Evolutionary conservation across 1,140 invertebrate genomes (phyloP), one percentile per base, ranked within the genome.

Genomic region (Hylaeus anthracinus): DNA sequence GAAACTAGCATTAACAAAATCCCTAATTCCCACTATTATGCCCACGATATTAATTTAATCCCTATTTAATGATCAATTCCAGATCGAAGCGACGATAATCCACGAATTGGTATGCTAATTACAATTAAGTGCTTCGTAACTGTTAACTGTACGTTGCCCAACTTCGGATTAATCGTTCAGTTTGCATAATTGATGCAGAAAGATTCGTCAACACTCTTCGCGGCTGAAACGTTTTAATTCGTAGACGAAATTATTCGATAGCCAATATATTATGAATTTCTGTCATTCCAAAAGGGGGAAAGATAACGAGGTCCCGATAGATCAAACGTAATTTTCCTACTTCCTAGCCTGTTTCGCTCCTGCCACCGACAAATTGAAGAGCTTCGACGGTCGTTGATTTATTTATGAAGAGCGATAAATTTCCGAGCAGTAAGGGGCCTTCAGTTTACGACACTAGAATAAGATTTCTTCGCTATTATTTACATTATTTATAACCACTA

Each of bases 41-140:
- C 26, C 26, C 26, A 26, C 26, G 26, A 26, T n/a, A n/a, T n/a
- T n/a, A n/a, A n/a, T n/a, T n/a, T n/a, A n/a, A n/a, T n/a, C n/a
- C n/a, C n/a, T n/a, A n/a, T n/a, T n/a, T n/a, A n/a, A n/a, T n/a
- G n/a, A n/a, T n/a, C n/a, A n/a, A n/a, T n/a, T n/a, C n/a, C n/a
- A n/a, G n/a, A 51, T 15, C 41, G 10, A 76, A 76, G 56, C 41
- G n/a, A n/a, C n/a, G n/a, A n/a, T n/a, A n/a, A n/a, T n/a, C n/a
- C n/a, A n/a, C n/a, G n/a, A n/a, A n/a, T n/a, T n/a, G n/a, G n/a
- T 56, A 75, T 39, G 39, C 61, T 56, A 55, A 75, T 75, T 75
- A 75, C 45, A 41, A 64, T 75, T 75, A 56, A 75, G 56, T 66
- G 63, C 51, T 58, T 26, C 41, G 2, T 76, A 76, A 76, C 58